Conservation (phyloP, 1,140 invertebrate genomes). For the Cheumatopsyche charites region DNA sequence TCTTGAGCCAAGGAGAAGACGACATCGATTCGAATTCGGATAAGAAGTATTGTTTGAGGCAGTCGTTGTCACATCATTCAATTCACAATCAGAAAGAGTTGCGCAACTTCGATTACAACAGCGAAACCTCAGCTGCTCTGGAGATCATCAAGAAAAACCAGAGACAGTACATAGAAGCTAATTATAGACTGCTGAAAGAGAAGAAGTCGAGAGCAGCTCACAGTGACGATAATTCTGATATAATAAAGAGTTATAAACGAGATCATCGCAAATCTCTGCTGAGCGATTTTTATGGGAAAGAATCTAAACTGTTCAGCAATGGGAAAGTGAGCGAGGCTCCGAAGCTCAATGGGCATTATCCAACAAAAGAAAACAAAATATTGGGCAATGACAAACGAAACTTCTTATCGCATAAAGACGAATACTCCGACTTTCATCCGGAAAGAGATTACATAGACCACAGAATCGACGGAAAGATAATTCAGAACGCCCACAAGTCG, state of each 20-base stretch:
- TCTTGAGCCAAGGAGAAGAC: constrained; percentile 51
- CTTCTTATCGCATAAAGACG: constrained; percentile 41
- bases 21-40: constrained; percentile 50
- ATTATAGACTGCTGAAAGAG: constrained; percentile 40
- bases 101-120: constrained; percentile 58
- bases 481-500: constrained; percentile 61
- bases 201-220: constrained; percentile 39
- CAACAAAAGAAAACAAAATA: constrained; percentile 8
- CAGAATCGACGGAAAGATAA: constrained; percentile 59
- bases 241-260: constrained; percentile 44
- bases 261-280: constrained; percentile 41
- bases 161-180: constrained; percentile 55
- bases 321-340: constrained; percentile 54
- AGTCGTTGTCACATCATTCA: constrained; percentile 58
- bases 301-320: constrained; percentile 50
- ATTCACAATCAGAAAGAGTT: constrained; percentile 51
- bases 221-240: constrained; percentile 47
- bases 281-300: constrained; percentile 35
- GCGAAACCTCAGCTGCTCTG: constrained; percentile 63
- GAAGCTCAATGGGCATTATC: constrained; percentile 23
- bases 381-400: constrained; percentile 14
- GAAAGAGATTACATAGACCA: constrained; percentile 57
- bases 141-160: constrained; percentile 62
- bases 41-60: constrained; percentile 55
- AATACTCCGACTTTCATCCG: constrained; percentile 54